Evolutionary conservation across 2,113 vertebrate genomes (phyloP), one percentile per base, ranked within the genome.

Genomic region (Nothocercus julius): DNA sequence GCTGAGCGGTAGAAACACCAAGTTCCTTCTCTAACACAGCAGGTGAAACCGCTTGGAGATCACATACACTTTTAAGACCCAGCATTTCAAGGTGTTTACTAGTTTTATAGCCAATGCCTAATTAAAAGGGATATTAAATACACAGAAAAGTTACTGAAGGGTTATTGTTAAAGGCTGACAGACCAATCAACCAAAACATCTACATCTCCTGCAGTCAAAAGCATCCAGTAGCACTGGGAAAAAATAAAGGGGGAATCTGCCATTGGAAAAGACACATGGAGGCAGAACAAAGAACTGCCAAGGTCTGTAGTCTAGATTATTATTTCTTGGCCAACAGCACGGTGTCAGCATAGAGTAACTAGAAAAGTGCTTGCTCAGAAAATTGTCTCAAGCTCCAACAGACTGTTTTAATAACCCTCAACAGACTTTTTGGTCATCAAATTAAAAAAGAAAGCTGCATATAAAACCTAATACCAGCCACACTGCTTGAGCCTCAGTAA

Each of bases 21-120:
- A 99, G 97, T 82, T 99, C 98, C 80, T 85, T 98, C 79, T 96
- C 98, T 62, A 99, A 79, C 13, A 95, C 59, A 47, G 95, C 89
- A 75, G 98, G 10, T 0, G 98, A 96, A 79, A 96, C 98, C 8
- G 85, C 91, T 47, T 99, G 99, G 34, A 99, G 95, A 81, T 98
- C 98, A 42, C 38, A 87, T 18, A 99, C 88, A 1, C 89, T 98
- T 61, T 59, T 73, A 73, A 99, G 61, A 36, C 98, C 98, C 87
- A 99, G 91, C 5, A 68, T 79, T 56, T 98, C 97, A 6, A 99
- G 98, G 42, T 96, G 98, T 92, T 98, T 97, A 22, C 96, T 49
- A 1, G 98, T 99, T 97, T 98, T 98, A 92, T 96, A 97, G 36
- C 99, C 99, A 40, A 99, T 98, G 7, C 99, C 99, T 99, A 81